Evolutionary conservation across 2,888 invertebrate genomes (phyloP), one percentile per base, ranked within the genome.

Genomic region (Nomada fabriciana): DNA sequence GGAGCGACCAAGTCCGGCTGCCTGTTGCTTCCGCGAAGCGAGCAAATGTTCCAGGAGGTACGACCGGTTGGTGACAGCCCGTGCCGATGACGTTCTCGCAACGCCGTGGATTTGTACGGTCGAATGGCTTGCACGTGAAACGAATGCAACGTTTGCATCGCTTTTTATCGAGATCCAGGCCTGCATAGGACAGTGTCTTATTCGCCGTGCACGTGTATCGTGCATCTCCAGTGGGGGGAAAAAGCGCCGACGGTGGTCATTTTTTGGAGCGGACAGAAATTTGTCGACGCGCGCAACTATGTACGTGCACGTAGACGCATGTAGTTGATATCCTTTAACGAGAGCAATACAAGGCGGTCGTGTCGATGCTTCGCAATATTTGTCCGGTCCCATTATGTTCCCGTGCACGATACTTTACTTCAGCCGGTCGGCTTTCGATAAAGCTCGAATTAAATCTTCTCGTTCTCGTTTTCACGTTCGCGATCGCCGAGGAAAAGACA

Each of bases 21-120:
- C 76, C 76, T 76, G 76, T 76, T 76, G 76, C 76, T 63, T 76
- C 55, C 50, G 18, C 18, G 25, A 52, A 43, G 29, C 20, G 5
- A 36, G 20, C 25, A 68, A 61, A 76, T 53, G 59, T 76, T 63
- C 53, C 52, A 53, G 10, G 15, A 29, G 9, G 25, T 13, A n/a
- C 7, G 42, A 18, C 42, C 18, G 52, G 50, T 18, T 59, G 43
- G 47, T 42, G 29, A 70, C 70, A 47, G 36, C 29, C 36, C 11
- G 15, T 67, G 47, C 20, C n/a, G 29, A 25, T 29, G 47, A 60
- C 70, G 47, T 59, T 70, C 23, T 5, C 47, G 47, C 23, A 5
- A 20, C 67, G 36, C 29, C 67, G 29, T 15, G 47, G 59, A 43
- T 70, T 70, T 70, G 5, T n/a, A 70, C 70, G 59, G 29, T 70